Evolutionary conservation across 2,888 invertebrate species (phyloP), one percentile per base, ranked within the genome.

Genomic region (Incurvaria masculella): DNA sequence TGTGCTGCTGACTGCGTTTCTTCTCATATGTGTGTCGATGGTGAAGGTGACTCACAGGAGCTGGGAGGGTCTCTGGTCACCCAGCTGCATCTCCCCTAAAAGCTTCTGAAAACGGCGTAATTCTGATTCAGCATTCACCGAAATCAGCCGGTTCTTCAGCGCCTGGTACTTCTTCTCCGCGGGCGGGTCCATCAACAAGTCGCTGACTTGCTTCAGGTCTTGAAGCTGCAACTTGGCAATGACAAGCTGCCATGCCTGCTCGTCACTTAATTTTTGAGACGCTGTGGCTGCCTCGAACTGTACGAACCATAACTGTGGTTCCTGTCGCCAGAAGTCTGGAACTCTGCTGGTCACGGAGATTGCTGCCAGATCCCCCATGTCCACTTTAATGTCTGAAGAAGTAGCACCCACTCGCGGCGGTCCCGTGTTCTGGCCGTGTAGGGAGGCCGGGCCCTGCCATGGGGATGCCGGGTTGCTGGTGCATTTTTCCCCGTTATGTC

Each of bases 291-390:
- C 40, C 18, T 40, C 40, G n/a, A 17, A 40, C 18, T 40, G 40
- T 16, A 40, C 14, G 16, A 40, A 18, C 40, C 41, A 5, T 4
- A 41, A 11, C 14, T 41, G 10, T 11, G 21, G 20, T 17, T 41
- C 16, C 10, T 21, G 19, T 14, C 20, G 41, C 41, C 41, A 41
- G n/a, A 41, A 41, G 16, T 41, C 41, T 41, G 6, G 41, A 21
- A 41, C 17, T 6, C 41, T 6, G 20, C 21, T 19, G 3, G 20
- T 14, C 19, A 54, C 45, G 4, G 49, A 51, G 11, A 52, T 40
- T 5, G 47, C 44, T 19, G 53, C 52, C 40, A 55, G 46, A 18
- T 18, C 19, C 39, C 40, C 46, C 20, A 8, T 21, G 18, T n/a
- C n/a, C n/a, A n/a, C n/a, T n/a, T n/a, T n/a, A n/a, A n/a, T n/a